phyloP scores from a whole-genome alignment of 2,888 invertebrate genomes.

The Nyleta sp. region DNA sequence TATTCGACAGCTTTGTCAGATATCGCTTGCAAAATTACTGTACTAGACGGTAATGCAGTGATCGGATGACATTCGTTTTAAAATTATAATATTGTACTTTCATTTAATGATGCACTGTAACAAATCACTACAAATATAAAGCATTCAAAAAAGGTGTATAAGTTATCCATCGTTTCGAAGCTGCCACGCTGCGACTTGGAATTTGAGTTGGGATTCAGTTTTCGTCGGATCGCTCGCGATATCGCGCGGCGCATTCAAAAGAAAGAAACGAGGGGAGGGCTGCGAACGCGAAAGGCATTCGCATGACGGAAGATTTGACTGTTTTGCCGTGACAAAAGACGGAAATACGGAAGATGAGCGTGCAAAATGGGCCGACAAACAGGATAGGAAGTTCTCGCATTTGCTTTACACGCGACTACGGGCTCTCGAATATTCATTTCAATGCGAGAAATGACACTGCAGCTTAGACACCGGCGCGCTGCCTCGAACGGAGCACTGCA shows the following conservation, averaged over 20 bases:
- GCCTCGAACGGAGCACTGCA: constrained; percentile 40
- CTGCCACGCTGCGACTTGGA: too few relatives aligned
- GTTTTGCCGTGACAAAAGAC: constrained; percentile 69
- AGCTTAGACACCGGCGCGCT: constrained; percentile 54
- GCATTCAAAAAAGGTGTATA: too few relatives aligned
- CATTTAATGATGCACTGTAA: too few relatives aligned
- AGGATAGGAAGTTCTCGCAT: constrained; percentile 62
- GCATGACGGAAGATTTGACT: constrained; percentile 58
- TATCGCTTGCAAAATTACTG: too few relatives aligned
- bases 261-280: constrained; percentile 13
- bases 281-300: constrained; percentile 34
- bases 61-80: too few relatives aligned
- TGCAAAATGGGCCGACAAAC: constrained; percentile 62
- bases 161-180: too few relatives aligned
- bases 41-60: too few relatives aligned
- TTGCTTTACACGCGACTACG: constrained; percentile 61
- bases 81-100: too few relatives aligned
- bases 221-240: neutral
- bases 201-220: neutral
- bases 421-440: constrained; percentile 66
- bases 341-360: constrained; percentile 57
- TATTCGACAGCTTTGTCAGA: too few relatives aligned
- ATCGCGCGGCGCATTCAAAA: constrained; percentile 12
- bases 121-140: too few relatives aligned
- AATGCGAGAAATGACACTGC: constrained; percentile 61